These are phyloP conservation scores for Ochropleura plecta DNA, from an alignment of 2,888 invertebrate species.

Conservation along the genomic window DNA sequence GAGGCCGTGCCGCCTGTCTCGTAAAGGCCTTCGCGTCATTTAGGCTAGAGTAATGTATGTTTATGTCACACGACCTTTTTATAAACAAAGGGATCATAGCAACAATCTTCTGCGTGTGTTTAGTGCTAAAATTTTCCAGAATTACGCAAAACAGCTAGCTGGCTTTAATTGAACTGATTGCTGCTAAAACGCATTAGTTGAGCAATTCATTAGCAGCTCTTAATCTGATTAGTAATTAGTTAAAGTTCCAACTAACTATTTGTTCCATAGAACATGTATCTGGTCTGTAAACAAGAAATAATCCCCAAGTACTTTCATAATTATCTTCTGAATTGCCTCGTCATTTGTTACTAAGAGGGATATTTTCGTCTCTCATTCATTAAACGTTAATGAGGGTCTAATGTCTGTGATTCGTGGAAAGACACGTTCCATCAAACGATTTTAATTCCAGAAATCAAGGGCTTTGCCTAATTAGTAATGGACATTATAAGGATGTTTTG, in stretches of 20 bases:
- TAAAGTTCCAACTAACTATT: slow-evolving; percentile 19
- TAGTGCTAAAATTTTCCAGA: slow-evolving; percentile 1
- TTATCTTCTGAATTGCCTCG: slow-evolving; percentile 31
- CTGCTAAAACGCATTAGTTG: slow-evolving; percentile 28
- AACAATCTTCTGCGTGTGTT: neutral
- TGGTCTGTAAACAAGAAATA: slow-evolving; percentile 22
- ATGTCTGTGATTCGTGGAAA: slow-evolving; percentile 31
- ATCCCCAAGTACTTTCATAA: slow-evolving; percentile 34
- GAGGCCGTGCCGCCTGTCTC: slow-evolving; percentile 49
- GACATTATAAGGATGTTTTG: slow-evolving; percentile 1
- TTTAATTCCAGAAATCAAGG: slow-evolving; percentile 24
- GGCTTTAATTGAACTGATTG: slow-evolving; percentile 20
- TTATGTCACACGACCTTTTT: slow-evolving; percentile 43
- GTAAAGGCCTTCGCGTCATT: slow-evolving; percentile 38
- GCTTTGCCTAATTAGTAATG: slow-evolving; percentile 6
- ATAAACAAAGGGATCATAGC: slow-evolving; percentile 26
- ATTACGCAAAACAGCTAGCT: neutral
- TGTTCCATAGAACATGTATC: slow-evolving; percentile 6
- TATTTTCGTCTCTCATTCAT: slow-evolving; percentile 34
- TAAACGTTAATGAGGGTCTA: slow-evolving; percentile 37
- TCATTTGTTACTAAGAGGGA: slow-evolving; percentile 24
- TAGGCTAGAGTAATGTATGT: slow-evolving; percentile 34
- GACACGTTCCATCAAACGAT: slow-evolving; percentile 26
- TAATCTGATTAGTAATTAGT: slow-evolving; percentile 44
- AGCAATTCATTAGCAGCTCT: slow-evolving; percentile 41